Evolutionary conservation across 2,888 invertebrate species (phyloP), one percentile per base, ranked within the genome.

Genomic region (Icerya purchasi): DNA sequence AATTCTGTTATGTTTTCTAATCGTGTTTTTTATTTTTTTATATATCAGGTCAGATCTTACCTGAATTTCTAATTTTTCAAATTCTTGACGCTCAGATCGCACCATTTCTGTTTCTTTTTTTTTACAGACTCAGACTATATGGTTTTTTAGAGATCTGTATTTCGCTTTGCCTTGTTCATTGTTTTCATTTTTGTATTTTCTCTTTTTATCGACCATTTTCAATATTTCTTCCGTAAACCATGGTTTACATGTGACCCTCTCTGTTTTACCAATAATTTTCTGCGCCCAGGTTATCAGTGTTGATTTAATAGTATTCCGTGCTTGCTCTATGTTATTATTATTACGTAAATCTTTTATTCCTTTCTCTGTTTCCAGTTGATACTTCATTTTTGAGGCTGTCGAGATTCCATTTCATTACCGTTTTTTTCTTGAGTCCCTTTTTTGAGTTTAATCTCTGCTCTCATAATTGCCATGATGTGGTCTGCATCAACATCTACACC

Each of bases 401-500:
- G 36, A 36, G n/a, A n/a, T n/a, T n/a, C n/a, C 20, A 22, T 1
- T 25, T 24, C 52, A 53, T 58, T 58, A n/a, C 5, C n/a, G 22
- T 55, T 22, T 51, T 55, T 50, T 55, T 59, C 5, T 54, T 22
- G 52, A 36, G 23, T 53, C 24, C 54, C 49, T 61, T 56, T 54
- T 56, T 59, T 59, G 50, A 59, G 25, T 23, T 51, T 22, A 50
- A 53, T 24, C 52, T 56, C 52, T 60, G 51, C 55, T 60, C 56
- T 53, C 24, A 55, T 53, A 18, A 56, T 56, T 49, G 57, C 53
- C 2, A 60, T 52, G 53, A 24, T 60, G 53, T 61, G 61, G 50
- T 61, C 61, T 50, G 57, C 50, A 20, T 56, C 22, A 25, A 59
- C 53, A 49, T 61, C 61, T 56, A 59, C 59, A 25, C 59, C 61